Percentiles rank a stretch among this genome's conserved stretches.
Conservation (phyloP, 2,888 invertebrate species). For the Meteorus colon region DNA sequence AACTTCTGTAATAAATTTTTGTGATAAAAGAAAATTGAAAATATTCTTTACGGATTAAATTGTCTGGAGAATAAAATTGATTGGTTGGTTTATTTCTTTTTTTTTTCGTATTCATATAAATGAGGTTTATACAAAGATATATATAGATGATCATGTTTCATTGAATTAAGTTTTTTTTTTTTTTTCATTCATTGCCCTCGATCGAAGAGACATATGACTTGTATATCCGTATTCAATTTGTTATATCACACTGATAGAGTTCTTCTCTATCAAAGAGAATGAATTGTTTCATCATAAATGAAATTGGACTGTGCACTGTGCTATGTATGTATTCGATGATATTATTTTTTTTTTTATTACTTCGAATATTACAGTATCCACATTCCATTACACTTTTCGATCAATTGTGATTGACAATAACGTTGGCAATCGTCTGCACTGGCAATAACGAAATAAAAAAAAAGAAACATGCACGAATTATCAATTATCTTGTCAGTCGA, state of each 20-base stretch:
- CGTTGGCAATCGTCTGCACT: not conserved
- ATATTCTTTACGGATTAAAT: not conserved
- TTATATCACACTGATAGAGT: not conserved
- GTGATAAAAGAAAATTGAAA: not conserved
- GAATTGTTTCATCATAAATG: not conserved
- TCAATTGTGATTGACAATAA: not conserved
- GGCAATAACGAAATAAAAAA: not conserved
- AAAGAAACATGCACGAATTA: not conserved
- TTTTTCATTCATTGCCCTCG: not conserved
- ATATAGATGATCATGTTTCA: not conserved
- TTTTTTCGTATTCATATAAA: too few relatives aligned
- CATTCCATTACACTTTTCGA: not conserved
- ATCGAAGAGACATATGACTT: not conserved
- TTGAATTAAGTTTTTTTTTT: not conserved
- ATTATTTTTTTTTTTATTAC: not conserved
- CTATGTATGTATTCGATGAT: not conserved
- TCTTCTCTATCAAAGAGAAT: not conserved
- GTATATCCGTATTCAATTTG: slow-evolving; percentile 10
- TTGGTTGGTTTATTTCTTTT: not conserved
- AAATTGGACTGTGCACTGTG: not conserved
- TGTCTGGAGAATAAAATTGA: not conserved
- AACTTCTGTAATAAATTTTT: not conserved
- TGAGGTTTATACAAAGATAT: not conserved
- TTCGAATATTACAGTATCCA: not conserved
- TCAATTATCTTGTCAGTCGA: not conserved